Evolutionary conservation across 2,888 invertebrate species (phyloP), one percentile per base, ranked within the genome.

Genomic region (Sphaerophoria taeniata): DNA sequence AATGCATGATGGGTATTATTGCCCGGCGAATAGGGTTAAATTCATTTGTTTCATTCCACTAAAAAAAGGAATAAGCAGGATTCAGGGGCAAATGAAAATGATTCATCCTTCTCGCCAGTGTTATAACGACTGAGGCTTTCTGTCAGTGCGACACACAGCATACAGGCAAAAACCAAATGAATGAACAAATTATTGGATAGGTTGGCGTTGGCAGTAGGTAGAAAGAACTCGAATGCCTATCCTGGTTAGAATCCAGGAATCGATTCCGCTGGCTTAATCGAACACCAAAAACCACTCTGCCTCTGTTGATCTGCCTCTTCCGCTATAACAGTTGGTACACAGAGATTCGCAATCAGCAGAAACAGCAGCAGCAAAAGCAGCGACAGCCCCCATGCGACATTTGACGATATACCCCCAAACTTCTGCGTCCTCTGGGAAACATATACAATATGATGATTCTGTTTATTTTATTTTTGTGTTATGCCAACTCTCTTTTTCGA

Each of bases 201-300:
- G 24, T 24, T 24, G 24, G 24, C 24, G 24, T 24, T 24, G 24
- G 24, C 24, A 24, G 24, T 24, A 2, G 24, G 2, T 9, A 74
- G 31, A 11, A 58, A 43, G 12, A 11, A 31, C n/a, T 7, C 24
- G 45, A 80, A 76, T 78, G 70, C 67, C 73, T 82, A 78, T 78
- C 71, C 82, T 75, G 82, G 24, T 24, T 24, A 2, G 24, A 24
- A 82, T 86, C 86, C 86, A 67, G 82, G 86, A 82, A 86, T 82
- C 69, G 70, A 65, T 80, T 81, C 73, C 79, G 81, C 87, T 87
- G 87, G 89, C 87, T 89, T 90, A 90, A 90, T 89, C 90, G 90
- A 88, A 90, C 90, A 90, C 79, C 89, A 88, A 90, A 90, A 90
- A 89, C 89, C 90, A 90, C 90, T 90, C 89, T 81, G 85, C 81